phyloP scores from a whole-genome alignment of 2,888 invertebrate genomes.

The Orgyia antiqua region DNA sequence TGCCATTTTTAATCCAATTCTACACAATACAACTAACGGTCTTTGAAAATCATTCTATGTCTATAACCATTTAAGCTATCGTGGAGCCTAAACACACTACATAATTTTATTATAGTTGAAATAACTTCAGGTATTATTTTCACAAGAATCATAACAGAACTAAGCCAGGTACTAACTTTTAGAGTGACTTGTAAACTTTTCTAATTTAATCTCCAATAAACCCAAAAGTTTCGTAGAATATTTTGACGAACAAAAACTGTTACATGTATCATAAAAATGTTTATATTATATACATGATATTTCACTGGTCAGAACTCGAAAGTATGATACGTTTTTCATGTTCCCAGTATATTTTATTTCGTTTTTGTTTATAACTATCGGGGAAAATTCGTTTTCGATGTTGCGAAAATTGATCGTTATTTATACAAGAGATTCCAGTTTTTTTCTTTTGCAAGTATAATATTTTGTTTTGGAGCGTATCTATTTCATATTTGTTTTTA shows the following conservation, averaged over 20 bases:
- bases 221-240: slow-evolving; percentile 23
- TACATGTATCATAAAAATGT: slow-evolving; percentile 6
- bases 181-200: slow-evolving; percentile 17
- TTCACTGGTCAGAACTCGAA: slow-evolving; percentile 7
- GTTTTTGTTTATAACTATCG: slow-evolving; percentile 6
- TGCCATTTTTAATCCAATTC: too few relatives aligned
- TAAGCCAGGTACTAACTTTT: slow-evolving; percentile 9
- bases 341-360: slow-evolving; percentile 7
- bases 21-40: too few relatives aligned
- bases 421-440: neutral
- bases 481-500: neutral
- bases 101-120: too few relatives aligned
- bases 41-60: too few relatives aligned
- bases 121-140: too few relatives aligned
- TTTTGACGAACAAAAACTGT: slow-evolving; percentile 12
- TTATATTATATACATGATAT: slow-evolving; percentile 2
- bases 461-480: neutral
- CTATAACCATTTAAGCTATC: too few relatives aligned
- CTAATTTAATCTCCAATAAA: slow-evolving; percentile 28
- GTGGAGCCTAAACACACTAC: too few relatives aligned
- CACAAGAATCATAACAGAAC: slow-evolving; percentile 19
- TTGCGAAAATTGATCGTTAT: neutral
- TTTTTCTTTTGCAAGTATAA: neutral
- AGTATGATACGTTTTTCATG: slow-evolving; percentile 26
- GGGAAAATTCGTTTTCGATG: slow-evolving; percentile 4